A percentile compares a stretch with the other conserved stretches of the same genome.
Evolutionary conservation across 2,797 vertebrate species (phyloP).

Genomic region (Aldrovandia affinis): DNA sequence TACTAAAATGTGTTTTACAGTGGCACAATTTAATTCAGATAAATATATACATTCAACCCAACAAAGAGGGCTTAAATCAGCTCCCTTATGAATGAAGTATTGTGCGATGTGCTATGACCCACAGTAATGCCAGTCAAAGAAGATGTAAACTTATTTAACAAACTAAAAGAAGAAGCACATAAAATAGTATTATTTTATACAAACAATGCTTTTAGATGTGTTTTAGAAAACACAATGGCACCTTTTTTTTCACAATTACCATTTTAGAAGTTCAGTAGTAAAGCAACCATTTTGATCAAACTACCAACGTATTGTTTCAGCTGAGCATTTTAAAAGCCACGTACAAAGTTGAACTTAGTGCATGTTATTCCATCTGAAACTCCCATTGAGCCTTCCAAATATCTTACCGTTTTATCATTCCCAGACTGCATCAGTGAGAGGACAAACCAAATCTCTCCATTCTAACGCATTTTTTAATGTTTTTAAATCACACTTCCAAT

Average conservation of each 20-base stretch:
- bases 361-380: background rate
- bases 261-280: no score
- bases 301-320: background rate
- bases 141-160: no score
- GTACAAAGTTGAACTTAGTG: background rate
- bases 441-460: background rate
- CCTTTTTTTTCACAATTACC: no score
- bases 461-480: background rate
- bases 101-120: background rate
- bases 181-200: slow-evolving; percentile 5
- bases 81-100: background rate
- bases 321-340: background rate
- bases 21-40: background rate
- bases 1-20: background rate
- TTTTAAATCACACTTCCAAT: background rate
- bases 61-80: background rate
- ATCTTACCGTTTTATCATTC: background rate
- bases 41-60: background rate
- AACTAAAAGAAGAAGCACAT: background rate
- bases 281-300: background rate
- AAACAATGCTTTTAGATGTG: background rate
- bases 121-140: background rate
- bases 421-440: background rate
- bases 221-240: no score
- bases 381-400: background rate